Base-by-base conservation (phyloP, 2,888 invertebrate genomes). In the Ashinkailepas kermadecensis region DNA sequence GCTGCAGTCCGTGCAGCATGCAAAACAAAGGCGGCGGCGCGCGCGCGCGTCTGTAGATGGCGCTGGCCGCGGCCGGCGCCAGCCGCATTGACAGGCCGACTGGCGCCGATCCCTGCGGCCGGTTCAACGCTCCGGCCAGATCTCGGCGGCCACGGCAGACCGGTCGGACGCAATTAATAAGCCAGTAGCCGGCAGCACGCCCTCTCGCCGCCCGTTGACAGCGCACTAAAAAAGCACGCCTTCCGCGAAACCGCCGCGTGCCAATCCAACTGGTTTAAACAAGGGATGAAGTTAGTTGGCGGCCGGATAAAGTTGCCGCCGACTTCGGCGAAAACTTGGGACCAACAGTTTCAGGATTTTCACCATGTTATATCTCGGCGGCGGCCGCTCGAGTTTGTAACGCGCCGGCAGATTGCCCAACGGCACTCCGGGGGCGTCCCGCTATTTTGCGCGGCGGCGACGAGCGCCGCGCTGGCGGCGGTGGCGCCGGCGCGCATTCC, bases 251-350 rank as follows among this genome's bases (percentile, higher is more conserved):
- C n/a, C 65, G 23, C 7, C 65, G 8, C 18, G 54, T 54, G 21
- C 74, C 74, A 74, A 74, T 74, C 74, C 74, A 74, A 74, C 74
- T 74, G 74, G 74, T 25, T 74, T 54, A 39, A 74, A 74, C 74
- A 74, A 74, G 54, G 74, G 74, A 8, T 15, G 15, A 74, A 74
- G 15, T 74, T 74, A 39, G 39, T 39, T 39, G 39, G 39, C 39
- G 39, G 39, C 39, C 39, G n/a, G 67, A 67, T 67, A 67, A 18
- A 67, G n/a, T 25, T 7, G 25, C 25, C 25, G 25, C 25, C 25
- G 13, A 67, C 67, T 67, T 39, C 13, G 25, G 25, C 62, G 67
- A 11, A n/a, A 67, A 67, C 25, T 25, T 25, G 25, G 12, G 13
- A 8, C 6, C 54, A 39, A 13, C 18, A 74, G 18, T 74, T 74